These are phyloP conservation scores for Pterocles gutturalis DNA, from an alignment of 2,113 vertebrate species.

Conservation along the genomic window DNA sequence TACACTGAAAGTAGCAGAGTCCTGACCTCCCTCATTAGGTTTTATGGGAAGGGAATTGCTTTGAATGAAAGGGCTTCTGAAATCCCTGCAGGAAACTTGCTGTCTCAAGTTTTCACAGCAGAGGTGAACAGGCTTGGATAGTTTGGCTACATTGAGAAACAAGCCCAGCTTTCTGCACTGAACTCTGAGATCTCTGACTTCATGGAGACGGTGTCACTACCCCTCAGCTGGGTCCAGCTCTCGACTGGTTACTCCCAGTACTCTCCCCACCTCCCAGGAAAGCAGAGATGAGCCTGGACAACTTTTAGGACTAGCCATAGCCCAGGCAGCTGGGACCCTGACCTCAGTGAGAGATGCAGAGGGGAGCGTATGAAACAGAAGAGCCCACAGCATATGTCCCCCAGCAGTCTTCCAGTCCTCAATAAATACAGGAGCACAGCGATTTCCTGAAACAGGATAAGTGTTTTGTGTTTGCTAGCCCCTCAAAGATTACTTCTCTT, in stretches of 20 bases:
- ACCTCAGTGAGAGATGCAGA: background rate
- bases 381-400: background rate
- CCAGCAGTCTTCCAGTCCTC: background rate
- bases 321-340: background rate
- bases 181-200: background rate
- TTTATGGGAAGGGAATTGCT: background rate
- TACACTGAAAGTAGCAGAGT: background rate
- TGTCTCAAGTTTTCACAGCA: background rate
- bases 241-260: background rate
- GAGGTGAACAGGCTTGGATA: background rate
- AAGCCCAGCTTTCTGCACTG: background rate
- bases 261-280: background rate
- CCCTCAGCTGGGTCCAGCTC: background rate
- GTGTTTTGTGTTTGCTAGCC: background rate
- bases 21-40: background rate
- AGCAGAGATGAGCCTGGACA: background rate
- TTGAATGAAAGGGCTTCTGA: background rate
- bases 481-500: background rate
- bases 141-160: background rate
- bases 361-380: background rate
- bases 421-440: background rate
- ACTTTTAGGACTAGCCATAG: background rate
- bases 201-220: background rate
- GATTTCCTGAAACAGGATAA: background rate
- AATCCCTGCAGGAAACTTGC: background rate